Conservation (phyloP, 2,113 vertebrate genomes). For the Calidris pygmaea region DNA sequence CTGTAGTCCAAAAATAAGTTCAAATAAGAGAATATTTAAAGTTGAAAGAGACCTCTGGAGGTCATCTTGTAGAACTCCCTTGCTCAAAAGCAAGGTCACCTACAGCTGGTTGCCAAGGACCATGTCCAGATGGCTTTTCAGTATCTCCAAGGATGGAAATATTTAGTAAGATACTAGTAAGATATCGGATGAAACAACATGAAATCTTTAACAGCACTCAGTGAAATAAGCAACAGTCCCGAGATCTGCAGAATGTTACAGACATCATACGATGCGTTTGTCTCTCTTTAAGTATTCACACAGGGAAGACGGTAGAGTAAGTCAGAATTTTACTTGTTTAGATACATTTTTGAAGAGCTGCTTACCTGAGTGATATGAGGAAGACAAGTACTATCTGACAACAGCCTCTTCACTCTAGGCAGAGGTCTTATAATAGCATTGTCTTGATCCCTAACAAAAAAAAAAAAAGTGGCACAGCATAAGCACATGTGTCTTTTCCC, state of each 20-base stretch:
- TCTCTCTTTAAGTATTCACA: not conserved
- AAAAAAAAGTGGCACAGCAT: not conserved
- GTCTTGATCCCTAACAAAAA: conserved; percentile 86
- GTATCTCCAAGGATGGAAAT: not conserved
- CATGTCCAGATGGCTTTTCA: not conserved
- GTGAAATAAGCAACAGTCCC: not conserved
- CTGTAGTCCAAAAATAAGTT: not conserved
- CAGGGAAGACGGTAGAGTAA: accelerated
- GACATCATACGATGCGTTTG: not conserved
- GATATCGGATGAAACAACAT: not conserved
- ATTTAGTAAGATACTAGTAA: not conserved
- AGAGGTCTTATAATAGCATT: conserved; percentile 96
- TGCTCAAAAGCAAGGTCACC: not conserved
- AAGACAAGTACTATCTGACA: conserved; percentile 92
- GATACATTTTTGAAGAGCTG: not conserved
- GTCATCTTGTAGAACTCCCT: accelerated
- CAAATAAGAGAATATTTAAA: not conserved
- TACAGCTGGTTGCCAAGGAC: not conserved
- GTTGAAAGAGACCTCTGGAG: not conserved
- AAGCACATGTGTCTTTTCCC: not conserved
- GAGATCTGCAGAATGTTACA: not conserved
- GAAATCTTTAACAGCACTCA: not conserved
- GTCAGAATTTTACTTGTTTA: not conserved
- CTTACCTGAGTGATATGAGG: conserved; percentile 96
- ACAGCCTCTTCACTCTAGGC: conserved; percentile 92